Base-by-base conservation (phyloP, 2,888 invertebrate genomes). In the Andrena fulva region DNA sequence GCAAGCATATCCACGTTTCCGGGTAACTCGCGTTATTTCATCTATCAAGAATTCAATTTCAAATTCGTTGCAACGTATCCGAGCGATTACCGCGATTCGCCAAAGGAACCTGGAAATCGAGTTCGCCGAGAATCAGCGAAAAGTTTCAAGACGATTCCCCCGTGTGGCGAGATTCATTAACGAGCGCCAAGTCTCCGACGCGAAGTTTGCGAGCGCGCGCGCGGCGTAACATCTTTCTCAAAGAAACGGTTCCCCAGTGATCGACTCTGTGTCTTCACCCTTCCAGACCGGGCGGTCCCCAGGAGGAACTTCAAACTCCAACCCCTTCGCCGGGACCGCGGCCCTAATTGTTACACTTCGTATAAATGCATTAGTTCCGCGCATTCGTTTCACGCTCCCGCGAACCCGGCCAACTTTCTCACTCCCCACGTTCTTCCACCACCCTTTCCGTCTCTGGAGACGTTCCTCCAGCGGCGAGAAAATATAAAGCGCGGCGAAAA, bases 301-400 rank as follows among this genome's bases (percentile, higher is more conserved):
- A 3, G 24, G n/a, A 68, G 78, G 59, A 81, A 77, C 33, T 35
- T 59, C 20, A 72, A 66, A 74, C 52, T 77, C 63, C 67, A 54
- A 68, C 66, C 79, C 75, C 68, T 74, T 69, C 52, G 52, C 68
- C 50, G 20, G 16, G 20, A 31, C 35, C 35, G 24, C 70, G 62
- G 48, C 70, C 84, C 89, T 93, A 93, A 93, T 93, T 93, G 92
- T 93, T 90, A 91, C 93, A 92, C 93, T 92, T 92, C 91, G 90
- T 92, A 92, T 92, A 93, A 93, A 93, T 93, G 92, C 91, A 93
- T 93, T 92, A 92, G 91, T 88, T 83, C 86, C 85, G 88, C 88
- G 93, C 92, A 93, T 93, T 92, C 92, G 91, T 92, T 93, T 93
- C 92, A 92, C 91, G 92, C 89, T 90, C 86, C 84, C 85, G 60